Percentiles rank a stretch among this genome's conserved stretches.
Conservation (phyloP, 2,888 invertebrate genomes). For the Sarcophaga caerulescens region DNA sequence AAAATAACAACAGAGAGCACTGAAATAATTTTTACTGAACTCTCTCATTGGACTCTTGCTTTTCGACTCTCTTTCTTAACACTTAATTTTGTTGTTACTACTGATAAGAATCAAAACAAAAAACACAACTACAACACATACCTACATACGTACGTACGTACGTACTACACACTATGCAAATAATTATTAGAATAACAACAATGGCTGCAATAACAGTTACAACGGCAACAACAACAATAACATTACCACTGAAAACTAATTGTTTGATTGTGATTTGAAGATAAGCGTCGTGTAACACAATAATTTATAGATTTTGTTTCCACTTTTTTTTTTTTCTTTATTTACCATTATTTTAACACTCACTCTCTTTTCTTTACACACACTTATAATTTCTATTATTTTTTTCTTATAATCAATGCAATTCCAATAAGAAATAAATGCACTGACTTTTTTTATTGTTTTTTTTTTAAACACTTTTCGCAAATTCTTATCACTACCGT, state of each 20-base stretch:
- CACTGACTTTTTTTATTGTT: background rate
- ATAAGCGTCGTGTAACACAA: conserved; percentile 10
- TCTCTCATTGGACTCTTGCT: background rate
- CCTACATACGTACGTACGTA: too few species aligned
- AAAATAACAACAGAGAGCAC: background rate
- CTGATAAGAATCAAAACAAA: conserved; percentile 66
- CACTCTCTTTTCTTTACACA: background rate
- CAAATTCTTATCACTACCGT: conserved; percentile 29
- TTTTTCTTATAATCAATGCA: background rate
- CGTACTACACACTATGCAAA: conserved; percentile 17
- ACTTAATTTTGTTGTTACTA: conserved; percentile 21
- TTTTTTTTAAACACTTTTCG: background rate
- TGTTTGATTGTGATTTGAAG: conserved; percentile 31
- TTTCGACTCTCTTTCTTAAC: background rate
- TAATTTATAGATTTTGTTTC: background rate
- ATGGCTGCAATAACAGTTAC: conserved; percentile 32
- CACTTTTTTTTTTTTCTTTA: background rate
- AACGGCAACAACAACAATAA: conserved; percentile 9
- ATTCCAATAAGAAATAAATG: background rate
- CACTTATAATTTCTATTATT: background rate
- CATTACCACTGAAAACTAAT: conserved; percentile 15
- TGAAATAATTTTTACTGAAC: background rate
- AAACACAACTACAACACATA: conserved; percentile 43
- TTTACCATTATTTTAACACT: background rate
- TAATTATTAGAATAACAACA: conserved; percentile 7